Base-by-base conservation (phyloP, 2,888 invertebrate genomes). In the Melolontha melolontha region DNA sequence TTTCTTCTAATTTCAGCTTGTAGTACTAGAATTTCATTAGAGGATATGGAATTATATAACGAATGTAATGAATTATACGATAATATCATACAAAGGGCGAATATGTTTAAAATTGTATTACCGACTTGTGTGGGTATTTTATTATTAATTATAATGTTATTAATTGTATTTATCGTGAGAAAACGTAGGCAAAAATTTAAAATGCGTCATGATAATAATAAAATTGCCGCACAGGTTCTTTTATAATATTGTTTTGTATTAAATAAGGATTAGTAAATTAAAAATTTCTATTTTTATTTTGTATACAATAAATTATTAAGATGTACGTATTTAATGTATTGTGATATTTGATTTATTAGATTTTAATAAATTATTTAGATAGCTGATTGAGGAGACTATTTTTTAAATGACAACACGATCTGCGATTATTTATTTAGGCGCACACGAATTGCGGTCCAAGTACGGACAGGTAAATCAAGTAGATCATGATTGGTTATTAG, bases 101-200 rank as follows among this genome's bases (percentile, higher is more conserved):
- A 34, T 17, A 59, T 59, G 12, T 11, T 27, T n/a, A 59, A 44
- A 29, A 47, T 47, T 8, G 47, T 59, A 4, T n/a, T 59, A 14
- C 59, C 59, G 6, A 27, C 29, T 29, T 27, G 47, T 12, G 47
- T 59, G 11, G 27, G n/a, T 14, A 27, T 47, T 29, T n/a, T 59
- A 29, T 14, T 47, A 14, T 11, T 59, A 12, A 59, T 59, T 44
- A 34, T 29, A 59, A 34, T 59, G 11, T 16, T 59, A 5, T n/a
- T 29, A 29, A 27, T 52, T 29, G 51, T 27, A 2, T 6, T 34
- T 6, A 34, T 27, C 11, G 29, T 52, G 12, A 52, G 29, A 29
- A 44, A 29, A 44, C 14, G 59, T 34, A 2, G 34, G 34, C 34
- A 34, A 47, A 59, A 47, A 47, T 29, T 17, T 5, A 49, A 22